phyloP scores from a whole-genome alignment of 2,113 vertebrate species.

The Tyto alba region DNA sequence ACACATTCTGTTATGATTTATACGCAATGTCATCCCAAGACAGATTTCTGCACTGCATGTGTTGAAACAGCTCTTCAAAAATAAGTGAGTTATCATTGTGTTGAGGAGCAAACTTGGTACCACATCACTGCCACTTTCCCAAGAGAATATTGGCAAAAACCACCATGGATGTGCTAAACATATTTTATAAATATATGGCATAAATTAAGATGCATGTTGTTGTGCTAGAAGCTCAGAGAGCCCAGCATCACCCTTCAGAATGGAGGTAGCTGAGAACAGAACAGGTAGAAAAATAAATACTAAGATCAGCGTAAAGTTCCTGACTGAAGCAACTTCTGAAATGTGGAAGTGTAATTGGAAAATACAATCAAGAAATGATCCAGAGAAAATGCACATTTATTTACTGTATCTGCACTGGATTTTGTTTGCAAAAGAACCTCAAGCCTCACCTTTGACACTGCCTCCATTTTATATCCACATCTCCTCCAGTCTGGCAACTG shows the following conservation, averaged over 20 bases:
- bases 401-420: neutral
- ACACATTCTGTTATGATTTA: slow-evolving; percentile 1
- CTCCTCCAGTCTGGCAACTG: neutral
- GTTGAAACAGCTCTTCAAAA: slow-evolving; percentile 31
- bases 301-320: neutral
- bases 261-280: neutral
- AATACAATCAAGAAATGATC: neutral
- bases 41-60: neutral
- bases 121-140: neutral
- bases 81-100: neutral
- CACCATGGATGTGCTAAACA: neutral
- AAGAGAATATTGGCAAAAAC: neutral
- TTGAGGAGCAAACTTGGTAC: neutral
- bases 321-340: neutral
- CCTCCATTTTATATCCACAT: neutral
- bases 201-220: neutral
- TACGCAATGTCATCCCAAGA: neutral
- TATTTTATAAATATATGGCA: neutral
- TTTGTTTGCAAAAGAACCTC: neutral
- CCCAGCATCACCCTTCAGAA: neutral
- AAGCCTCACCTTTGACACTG: neutral
- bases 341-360: neutral
- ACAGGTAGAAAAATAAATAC: neutral
- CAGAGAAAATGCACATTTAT: neutral
- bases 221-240: neutral